Evolutionary conservation across 2,888 invertebrate genomes (phyloP), one percentile per base, ranked within the genome.

Genomic region (Drosophila colorata): DNA sequence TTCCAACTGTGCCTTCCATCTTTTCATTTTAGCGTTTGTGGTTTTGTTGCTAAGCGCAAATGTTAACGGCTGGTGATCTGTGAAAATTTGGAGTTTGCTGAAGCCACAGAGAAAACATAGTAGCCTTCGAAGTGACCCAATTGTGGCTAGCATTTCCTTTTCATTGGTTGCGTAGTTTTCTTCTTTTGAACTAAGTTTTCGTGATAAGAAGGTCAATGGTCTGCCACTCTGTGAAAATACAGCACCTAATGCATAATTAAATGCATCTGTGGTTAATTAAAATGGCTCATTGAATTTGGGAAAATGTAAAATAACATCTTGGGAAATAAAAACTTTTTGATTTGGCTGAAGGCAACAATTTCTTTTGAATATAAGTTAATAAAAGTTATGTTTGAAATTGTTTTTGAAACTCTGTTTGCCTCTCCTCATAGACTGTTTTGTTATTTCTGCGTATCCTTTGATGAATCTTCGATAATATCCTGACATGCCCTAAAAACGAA

Each of bases 201-300:
- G 2, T 5, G 41, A 41, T 18, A 41, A 4, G 20, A 41, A 41
- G 9, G 20, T 41, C 4, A 41, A 0, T n/a, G 9, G 41, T 1
- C 6, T 11, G 23, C 18, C 6, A 14, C 13, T 20, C 37, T 49
- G 49, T 7, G 35, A 37, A 3, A 49, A 11, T 3, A 49, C 49
- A 4, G 49, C 23, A 0, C 14, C 37, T 23, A 49, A n/a, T 14
- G 25, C 38, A 13, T 23, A 38, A 9, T 49, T 37, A 6, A 38
- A 35, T 13, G 37, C 49, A 13, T 51, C 49, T 8, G 49, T 38
- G 9, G 38, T 51, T n/a, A 38, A 9, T 8, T 51, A 7, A 11
- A 40, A 40, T 25, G 4, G 3, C 8, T 51, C 13, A n/a, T 4
- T 25, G 5, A 51, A 40, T 3, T 51, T 8, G 5, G 48, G 48